Base-by-base conservation (phyloP, 2,797 vertebrate species). In the Glossophaga mutica region DNA sequence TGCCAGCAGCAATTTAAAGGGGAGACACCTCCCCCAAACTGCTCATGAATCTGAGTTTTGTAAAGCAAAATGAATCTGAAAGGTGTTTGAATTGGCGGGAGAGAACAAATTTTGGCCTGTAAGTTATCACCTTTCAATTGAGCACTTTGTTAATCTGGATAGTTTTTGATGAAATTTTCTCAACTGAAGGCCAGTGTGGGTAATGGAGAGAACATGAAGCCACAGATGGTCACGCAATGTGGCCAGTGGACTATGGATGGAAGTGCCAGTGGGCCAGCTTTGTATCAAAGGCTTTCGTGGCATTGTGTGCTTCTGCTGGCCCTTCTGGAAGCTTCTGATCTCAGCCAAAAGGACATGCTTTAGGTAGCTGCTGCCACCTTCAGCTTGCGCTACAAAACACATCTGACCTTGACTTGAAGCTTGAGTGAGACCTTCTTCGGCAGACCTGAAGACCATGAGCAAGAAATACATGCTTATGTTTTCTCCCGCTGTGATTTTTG, bases 1-100 rank as follows among this genome's bases (percentile, higher is more conserved):
- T 73, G 57, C 57, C 62, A 94, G 50, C 16, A 57, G 55, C 24
- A 48, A 78, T 46, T 90, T 88, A 42, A 74, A 94, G 57, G 44
- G 37, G 62, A 71, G 52, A 88, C n/a, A 70, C 19, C 24, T 74
- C 3, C n/a, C 37, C 7, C 6, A 73, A 71, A 86, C 6, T 83
- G 48, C 6, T 96, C 55, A 88, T 82, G 90, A 87, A 94, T 55
- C 67, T 87, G 65, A 86, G 32, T 46, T 96, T 89, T 89, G 48
- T 65, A 92, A 92, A 94, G 74, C 50, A 83, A 86, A 86, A 65
- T 70, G 59, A 65, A 76, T 78, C 62, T 92, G 67, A 88, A 87
- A 82, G 37, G 18, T 81, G 44, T 73, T 74, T 67, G 11, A 39
- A 42, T 26, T 26, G 32, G 24, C 14, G 12, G 0, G 1, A 59